A percentile compares a stretch with the other conserved stretches of the same genome.
Evolutionary conservation across 2,888 invertebrate genomes (phyloP).

Genomic region (Cephus sareptanus): DNA sequence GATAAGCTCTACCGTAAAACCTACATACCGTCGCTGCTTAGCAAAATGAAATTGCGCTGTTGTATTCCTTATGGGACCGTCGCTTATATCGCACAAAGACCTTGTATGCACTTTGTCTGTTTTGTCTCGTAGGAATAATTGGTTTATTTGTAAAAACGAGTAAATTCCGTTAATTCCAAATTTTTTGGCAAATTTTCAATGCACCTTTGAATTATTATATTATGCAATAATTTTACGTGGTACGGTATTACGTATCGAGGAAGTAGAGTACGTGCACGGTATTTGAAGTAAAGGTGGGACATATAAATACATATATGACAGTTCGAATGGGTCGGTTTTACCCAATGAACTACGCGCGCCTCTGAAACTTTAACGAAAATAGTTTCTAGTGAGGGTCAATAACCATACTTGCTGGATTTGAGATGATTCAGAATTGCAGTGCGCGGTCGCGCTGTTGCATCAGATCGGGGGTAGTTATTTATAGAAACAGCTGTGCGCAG

Average conservation of each 20-base stretch:
- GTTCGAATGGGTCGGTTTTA: not conserved
- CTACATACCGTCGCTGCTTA: not conserved
- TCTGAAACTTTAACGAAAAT: conserved; percentile 38
- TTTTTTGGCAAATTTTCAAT: not conserved
- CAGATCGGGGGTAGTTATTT: conserved; percentile 56
- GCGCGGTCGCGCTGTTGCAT: conserved; percentile 51
- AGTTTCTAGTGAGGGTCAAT: conserved; percentile 52
- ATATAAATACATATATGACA: not conserved
- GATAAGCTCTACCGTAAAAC: not conserved
- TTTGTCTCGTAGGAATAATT: not conserved
- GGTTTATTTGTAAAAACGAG: not conserved
- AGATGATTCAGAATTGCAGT: conserved; percentile 48
- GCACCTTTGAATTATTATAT: not conserved
- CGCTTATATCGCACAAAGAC: not conserved
- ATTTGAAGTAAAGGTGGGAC: not conserved
- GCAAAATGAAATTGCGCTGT: not conserved
- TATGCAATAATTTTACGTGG: not conserved
- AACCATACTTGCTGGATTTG: conserved; percentile 53
- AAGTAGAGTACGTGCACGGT: not conserved
- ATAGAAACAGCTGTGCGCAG: conserved; percentile 61
- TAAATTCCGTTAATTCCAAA: not conserved
- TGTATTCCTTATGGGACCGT: not conserved
- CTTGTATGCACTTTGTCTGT: not conserved
- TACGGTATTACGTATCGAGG: not conserved
- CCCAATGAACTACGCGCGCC: not conserved